A percentile compares a stretch with the other conserved stretches of the same genome.
Conservation (phyloP, 2,113 vertebrate genomes). For the Calyptommatus sinebrachiatus region DNA sequence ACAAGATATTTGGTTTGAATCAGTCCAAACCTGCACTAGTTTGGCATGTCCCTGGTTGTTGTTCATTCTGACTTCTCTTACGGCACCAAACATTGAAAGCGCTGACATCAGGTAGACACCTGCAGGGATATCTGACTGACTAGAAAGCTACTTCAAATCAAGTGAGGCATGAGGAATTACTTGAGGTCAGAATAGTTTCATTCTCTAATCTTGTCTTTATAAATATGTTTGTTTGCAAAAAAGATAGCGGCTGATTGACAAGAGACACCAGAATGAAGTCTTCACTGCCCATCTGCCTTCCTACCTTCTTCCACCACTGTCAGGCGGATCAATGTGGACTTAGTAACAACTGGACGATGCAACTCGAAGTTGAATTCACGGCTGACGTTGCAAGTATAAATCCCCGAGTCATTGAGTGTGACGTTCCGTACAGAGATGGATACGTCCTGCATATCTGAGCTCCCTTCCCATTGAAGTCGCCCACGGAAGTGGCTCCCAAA, state of each 20-base stretch:
- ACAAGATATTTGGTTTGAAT: too few relatives aligned
- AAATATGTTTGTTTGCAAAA: accelerated
- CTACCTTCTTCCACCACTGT: slow-evolving; percentile 84
- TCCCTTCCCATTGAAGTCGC: slow-evolving; percentile 87
- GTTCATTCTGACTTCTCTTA: too few relatives aligned
- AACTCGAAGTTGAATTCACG: slow-evolving; percentile 84
- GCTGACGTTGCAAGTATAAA: slow-evolving; percentile 82
- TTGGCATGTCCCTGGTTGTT: too few relatives aligned
- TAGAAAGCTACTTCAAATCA: not conserved
- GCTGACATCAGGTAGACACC: not conserved
- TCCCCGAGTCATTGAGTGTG: slow-evolving; percentile 81
- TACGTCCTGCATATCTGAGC: slow-evolving; percentile 91
- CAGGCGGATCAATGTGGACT: slow-evolving; percentile 75
- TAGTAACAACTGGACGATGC: slow-evolving; percentile 72
- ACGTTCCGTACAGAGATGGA: slow-evolving; percentile 87
- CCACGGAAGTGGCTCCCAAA: slow-evolving; percentile 75
- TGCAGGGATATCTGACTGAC: not conserved
- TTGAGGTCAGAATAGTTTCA: too few relatives aligned
- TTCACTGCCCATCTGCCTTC: not conserved
- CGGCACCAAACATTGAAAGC: not conserved
- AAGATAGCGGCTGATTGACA: not conserved
- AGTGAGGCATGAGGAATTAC: not conserved
- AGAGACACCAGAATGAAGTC: not conserved
- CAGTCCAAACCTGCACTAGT: too few relatives aligned
- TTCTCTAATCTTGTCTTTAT: too few relatives aligned